Base-by-base conservation (phyloP, 64 coral and sea anemone genomes). In the Dendronephthya gigantea region DNA sequence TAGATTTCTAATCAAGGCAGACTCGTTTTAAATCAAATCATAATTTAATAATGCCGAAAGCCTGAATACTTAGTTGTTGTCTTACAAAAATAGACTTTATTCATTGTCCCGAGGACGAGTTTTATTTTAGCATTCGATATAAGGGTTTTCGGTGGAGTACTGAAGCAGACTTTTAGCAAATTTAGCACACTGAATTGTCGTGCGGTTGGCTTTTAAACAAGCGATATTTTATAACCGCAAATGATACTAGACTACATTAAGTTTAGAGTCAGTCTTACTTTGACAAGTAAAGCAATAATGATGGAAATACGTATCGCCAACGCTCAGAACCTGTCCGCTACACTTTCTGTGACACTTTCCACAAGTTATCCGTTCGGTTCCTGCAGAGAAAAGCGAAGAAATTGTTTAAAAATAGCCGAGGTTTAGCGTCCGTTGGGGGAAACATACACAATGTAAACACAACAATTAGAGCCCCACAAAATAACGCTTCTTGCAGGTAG, bases 301-400 rank as follows among this genome's bases (percentile, higher is more conserved):
- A 34, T 79, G 72, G 22, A 79, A 79, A 79, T 79, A 79, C 7
- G 72, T 79, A 34, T 79, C 72, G 30, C 72, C 72, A 79, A 79
- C 72, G 2, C 30, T 36, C 32, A 79, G 32, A 8, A 79, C 72
- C 37, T 79, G 72, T 79, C 72, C 72, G 15, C 2, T 39, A 19
- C 72, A 79, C 31, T 79, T 35, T 39, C 72, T 29, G 16, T 79
- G 31, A 79, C 72, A 79, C 17, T 35, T 79, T 39, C 72, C 72
- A 79, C 72, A 79, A 9, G 72, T 79, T 79, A 39, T 2, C 10
- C 72, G 72, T 10, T 79, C 72, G 25, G 15, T 79, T 39, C 30
- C 72, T 79, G 72, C 15, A 34, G 36, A 79, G 58, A 66, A 30
- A 66, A n/a, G 29, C 2, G 29, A 66, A 2, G 22, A 39, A 79